Base-by-base conservation (phyloP, 2,797 vertebrate species). In the Enteromius trimaculatus region DNA sequence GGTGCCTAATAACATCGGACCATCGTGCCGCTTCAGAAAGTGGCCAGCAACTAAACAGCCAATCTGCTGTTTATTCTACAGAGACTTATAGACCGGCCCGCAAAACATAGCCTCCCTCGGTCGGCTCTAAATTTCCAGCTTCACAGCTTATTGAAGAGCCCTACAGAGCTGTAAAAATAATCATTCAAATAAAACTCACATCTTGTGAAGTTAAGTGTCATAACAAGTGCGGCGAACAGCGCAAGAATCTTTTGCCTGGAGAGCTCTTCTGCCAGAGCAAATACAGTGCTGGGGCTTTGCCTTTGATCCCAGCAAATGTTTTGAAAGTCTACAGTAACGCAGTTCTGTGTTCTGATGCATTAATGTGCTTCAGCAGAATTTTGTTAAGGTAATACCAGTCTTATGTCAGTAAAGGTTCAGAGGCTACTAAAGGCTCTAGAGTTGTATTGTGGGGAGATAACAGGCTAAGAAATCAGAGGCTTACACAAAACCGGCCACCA, bases 111-210 rank as follows among this genome's bases (percentile, higher is more conserved):
- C 60, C 77, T 13, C 62, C 60, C 60, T 80, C 69, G 42, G 16
- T 87, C 69, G 60, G 75, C 8, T 17, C 70, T 81, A 81, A 37
- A 85, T 85, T 86, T 86, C 13, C 64, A 72, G n/a, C 44, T 76
- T 77, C 72, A 76, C 77, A 64, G 77, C 53, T 85, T 87, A 84
- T 76, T 78, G 51, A 85, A 84, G 78, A 62, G 55, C 82, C 76
- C 79, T 49, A 58, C 53, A 47, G 79, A 58, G 81, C 69, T 84
- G 26, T 53, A 79, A 87, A 82, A 86, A 88, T 81, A 84, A 87
- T 83, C 23, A 81, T 72, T 55, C 51, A 86, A 81, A 88, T 72
- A 85, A 85, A 88, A 85, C 80, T 53, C 58, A 79, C 23, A 81
- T 88, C 71, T 70, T 26, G 42, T 88, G 72, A 79, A 84, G 53